Conservation (phyloP, 2,888 invertebrate genomes). For the Scaptomyza tumidula region DNA sequence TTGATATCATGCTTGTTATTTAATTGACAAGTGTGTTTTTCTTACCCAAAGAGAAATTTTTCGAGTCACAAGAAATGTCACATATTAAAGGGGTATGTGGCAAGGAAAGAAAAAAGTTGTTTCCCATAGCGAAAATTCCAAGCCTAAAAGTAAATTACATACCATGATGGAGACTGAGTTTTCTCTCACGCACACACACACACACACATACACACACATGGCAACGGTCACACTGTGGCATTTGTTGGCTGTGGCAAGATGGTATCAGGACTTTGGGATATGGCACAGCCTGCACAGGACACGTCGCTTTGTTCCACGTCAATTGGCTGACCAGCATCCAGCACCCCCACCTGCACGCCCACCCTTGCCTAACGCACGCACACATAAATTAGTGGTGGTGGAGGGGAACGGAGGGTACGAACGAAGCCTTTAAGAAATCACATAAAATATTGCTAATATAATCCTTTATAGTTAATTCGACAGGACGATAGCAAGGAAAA, state of each 20-base stretch:
- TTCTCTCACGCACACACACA: constrained; percentile 7
- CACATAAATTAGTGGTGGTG: constrained; percentile 36
- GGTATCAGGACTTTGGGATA: constrained; percentile 41
- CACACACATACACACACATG: constrained; percentile 6
- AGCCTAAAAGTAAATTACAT: constrained; percentile 66
- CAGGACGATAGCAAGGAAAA: constrained; percentile 46
- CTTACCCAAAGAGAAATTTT: too few species aligned
- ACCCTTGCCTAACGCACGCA: not conserved
- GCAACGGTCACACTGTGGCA: constrained; percentile 34
- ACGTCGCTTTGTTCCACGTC: constrained; percentile 53
- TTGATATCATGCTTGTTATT: not conserved
- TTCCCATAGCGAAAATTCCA: constrained; percentile 14
- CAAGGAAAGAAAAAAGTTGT: constrained; percentile 12
- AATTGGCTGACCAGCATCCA: constrained; percentile 40
- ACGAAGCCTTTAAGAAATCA: constrained; percentile 58
- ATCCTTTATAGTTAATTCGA: constrained; percentile 68
- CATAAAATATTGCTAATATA: constrained; percentile 74
- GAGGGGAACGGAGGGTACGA: not conserved
- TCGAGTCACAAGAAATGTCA: not conserved
- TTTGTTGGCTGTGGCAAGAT: constrained; percentile 48
- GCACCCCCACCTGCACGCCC: too few species aligned
- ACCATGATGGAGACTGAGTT: constrained; percentile 53
- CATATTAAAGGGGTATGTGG: constrained; percentile 6
- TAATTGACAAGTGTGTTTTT: not conserved
- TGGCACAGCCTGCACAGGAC: constrained; percentile 30